These are phyloP conservation scores for Leptopterna dolabrata DNA, from an alignment of 2,888 invertebrate genomes.

Conservation along the genomic window DNA sequence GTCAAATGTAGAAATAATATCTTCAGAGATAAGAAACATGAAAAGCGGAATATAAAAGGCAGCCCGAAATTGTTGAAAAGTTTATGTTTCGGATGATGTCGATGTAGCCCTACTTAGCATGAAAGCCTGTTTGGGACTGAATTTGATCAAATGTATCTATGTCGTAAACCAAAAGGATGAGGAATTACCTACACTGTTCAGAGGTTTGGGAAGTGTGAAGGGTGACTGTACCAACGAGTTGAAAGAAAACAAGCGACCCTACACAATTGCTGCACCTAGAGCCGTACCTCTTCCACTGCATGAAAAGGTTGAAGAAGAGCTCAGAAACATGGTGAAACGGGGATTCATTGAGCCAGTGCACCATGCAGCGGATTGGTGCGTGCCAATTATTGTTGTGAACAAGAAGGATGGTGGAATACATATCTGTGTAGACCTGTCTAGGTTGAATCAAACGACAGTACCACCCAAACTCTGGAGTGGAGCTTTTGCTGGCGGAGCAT, in stretches of 20 bases:
- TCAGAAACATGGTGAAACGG: neutral
- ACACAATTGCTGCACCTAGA: neutral
- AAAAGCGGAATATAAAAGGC: neutral
- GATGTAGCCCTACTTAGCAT: neutral
- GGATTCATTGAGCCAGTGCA: neutral
- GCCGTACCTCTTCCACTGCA: neutral
- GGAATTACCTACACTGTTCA: slow-evolving; percentile 8
- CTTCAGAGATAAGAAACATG: neutral
- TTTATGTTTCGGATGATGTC: slow-evolving; percentile 19
- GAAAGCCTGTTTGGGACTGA: neutral
- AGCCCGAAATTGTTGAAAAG: neutral
- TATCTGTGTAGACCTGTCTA: slow-evolving; percentile 39
- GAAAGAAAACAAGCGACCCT: neutral
- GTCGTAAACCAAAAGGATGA: neutral
- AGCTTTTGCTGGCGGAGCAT: neutral
- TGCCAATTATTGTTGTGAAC: neutral
- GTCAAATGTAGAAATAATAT: neutral
- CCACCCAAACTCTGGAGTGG: slow-evolving; percentile 26
- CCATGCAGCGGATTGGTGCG: neutral
- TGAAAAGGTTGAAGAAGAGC: neutral
- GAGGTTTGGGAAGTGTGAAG: slow-evolving; percentile 5
- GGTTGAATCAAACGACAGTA: slow-evolving; percentile 21
- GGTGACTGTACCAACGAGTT: slow-evolving; percentile 2
- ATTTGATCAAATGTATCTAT: neutral
- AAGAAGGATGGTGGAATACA: neutral